Conservation (phyloP, 2,113 vertebrate species). For the Pygoscelis adeliae region DNA sequence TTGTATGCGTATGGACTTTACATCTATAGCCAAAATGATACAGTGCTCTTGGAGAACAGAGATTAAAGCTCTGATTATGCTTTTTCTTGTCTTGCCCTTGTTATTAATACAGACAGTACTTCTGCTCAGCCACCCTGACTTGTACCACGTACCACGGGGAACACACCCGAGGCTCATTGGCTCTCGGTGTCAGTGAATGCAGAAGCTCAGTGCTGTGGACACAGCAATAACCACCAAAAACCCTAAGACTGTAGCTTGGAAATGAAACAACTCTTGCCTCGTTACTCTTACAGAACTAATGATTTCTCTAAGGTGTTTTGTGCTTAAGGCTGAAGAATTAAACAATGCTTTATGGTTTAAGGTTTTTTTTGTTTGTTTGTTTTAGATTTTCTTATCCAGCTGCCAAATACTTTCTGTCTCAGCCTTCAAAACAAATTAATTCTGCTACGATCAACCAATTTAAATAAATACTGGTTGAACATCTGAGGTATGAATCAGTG, state of each 20-base stretch:
- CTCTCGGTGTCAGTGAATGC: fast-evolving
- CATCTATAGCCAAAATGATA: fast-evolving
- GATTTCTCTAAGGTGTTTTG: not conserved
- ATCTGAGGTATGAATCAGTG: not conserved
- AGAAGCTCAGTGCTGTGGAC: not conserved
- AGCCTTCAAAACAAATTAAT: conserved; percentile 11
- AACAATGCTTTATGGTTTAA: not conserved
- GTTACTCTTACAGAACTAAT: not conserved
- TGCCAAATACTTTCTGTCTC: conserved; percentile 31
- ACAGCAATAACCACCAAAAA: not conserved
- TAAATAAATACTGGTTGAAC: not conserved
- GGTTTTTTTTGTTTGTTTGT: conserved; percentile 8
- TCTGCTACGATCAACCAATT: not conserved
- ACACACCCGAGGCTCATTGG: fast-evolving
- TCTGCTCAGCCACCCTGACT: not conserved
- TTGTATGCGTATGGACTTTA: not conserved
- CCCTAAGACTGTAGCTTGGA: not conserved
- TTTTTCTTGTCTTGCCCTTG: not conserved
- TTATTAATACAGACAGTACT: not conserved
- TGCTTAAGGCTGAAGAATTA: not conserved
- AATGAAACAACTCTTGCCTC: not conserved
- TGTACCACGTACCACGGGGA: fast-evolving
- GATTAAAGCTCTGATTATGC: not conserved
- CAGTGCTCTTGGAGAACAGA: fast-evolving
- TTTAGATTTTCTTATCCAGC: conserved; percentile 4